Evolutionary conservation across 2,113 vertebrate genomes (phyloP), one percentile per base, ranked within the genome.

Genomic region (Podiceps cristatus): DNA sequence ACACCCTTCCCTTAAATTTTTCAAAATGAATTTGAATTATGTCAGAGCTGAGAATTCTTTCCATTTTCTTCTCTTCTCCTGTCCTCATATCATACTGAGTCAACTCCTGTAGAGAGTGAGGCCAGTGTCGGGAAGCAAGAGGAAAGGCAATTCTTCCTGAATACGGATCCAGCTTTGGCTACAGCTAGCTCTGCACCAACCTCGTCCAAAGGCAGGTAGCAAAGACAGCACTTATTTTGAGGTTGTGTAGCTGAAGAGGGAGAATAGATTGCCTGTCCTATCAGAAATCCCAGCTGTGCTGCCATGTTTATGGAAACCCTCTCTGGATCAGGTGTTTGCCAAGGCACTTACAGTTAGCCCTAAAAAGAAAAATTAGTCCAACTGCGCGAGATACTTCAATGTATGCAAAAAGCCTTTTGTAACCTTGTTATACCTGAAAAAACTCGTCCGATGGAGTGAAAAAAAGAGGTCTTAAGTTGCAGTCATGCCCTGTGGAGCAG

Each of bases 211-310:
- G 35, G 23, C 62, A 80, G 68, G 72, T n/a, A 84, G 79, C 40
- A 87, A 81, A 66, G 67, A 10, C n/a, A 84, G 45, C 37, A 17
- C 4, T 68, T 55, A 45, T 19, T 28, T 18, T 44, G 31, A 77
- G 73, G 22, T 2, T 75, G 55, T 42, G 44, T 23, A 83, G 66
- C 56, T 91, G 85, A 53, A 67, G 63, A 93, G 44, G 66, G 68
- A 71, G 72, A 55, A 53, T 25, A 85, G 71, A 68, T 31, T 37
- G 37, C 27, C 72, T 95, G 20, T 68, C 37, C 76, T 44, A 10
- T 93, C 96, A 97, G 73, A 72, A 74, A 69, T 75, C 90, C 96
- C 97, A 98, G 96, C 94, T 98, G 98, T 92, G 82, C 85, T 97
- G 95, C 93, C 87, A 74, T 9, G 58, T 76, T 79, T 92, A 40